Base-by-base conservation (phyloP, 2,113 vertebrate species). In the Ageneiosus marmoratus region DNA sequence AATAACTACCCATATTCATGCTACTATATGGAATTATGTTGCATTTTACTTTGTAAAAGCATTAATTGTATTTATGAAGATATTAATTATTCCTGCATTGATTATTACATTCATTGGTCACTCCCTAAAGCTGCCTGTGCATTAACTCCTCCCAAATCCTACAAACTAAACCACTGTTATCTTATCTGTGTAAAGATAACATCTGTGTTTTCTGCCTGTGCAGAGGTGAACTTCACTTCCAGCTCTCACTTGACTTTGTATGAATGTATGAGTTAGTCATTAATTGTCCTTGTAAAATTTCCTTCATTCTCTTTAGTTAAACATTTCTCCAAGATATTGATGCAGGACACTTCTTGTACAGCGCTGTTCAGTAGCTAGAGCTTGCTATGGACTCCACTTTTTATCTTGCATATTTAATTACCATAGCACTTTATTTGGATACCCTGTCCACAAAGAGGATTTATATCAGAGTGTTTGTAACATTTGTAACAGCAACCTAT, bases 261-360 rank as follows among this genome's bases (percentile, higher is more conserved):
- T 60, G 67, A 58, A 78, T 37, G 20, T 62, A 9, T 13, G 22
- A 48, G 82, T 84, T 84, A 84, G 77, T 84, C 65, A 84, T 77
- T 84, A 72, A 79, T 79, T 72, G 51, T 29, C 55, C 51, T 60
- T 78, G 37, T 10, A n/a, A 46, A 3, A 48, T 83, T 60, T 78
- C 29, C 37, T 11, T 48, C 55, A n/a, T 84, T 80, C 58, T 15
- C 58, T 51, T 76, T 58, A 32, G 83, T 85, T 86, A 85, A 89
- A 86, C 86, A 85, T 88, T 89, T 75, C n/a, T 75, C 69, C 44
- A 37, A n/a, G n/a, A 29, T 85, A 60, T 80, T 77, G 37, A 13
- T 56, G 46, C 53, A 44, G 79, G 67, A 46, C 77, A 79, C 84
- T 82, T 67, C 82, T 67, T 82, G 75, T 65, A 2, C 58, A 63